Evolutionary conservation across 2,797 vertebrate species (phyloP), one percentile per base, ranked within the genome.

Genomic region (Buphagus erythrorhynchus): DNA sequence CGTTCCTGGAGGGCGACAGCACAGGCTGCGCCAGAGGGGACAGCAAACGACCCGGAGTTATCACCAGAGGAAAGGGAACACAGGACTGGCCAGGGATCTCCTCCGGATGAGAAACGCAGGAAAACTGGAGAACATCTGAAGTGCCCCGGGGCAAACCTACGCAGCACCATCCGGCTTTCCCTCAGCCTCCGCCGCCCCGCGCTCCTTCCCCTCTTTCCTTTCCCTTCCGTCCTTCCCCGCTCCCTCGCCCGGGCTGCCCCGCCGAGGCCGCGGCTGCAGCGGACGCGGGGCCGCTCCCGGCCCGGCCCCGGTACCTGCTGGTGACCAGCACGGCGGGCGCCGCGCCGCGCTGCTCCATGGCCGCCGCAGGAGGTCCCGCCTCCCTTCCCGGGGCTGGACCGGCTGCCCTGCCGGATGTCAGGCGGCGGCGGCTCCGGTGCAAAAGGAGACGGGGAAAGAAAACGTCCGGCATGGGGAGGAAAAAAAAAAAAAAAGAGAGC

Each of bases 291-390:
- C 38, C 40, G 40, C 40, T 40, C 40, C 40, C 40, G 40, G 45
- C 26, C 16, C 51, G n/a, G 1, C 2, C 33, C 20, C 45, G 35
- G 80, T 95, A 98, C 97, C 97, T 97, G 84, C 15, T 93, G 62
- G 97, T 97, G 81, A 90, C 83, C 58, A 97, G 87, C 76, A 59
- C 91, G 31, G 95, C 79, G 25, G 96, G 96, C 2, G 22, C 91
- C 38, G 93, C 1, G 71, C 89, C 9, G 16, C 71, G 95, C 65
- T 88, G 93, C 57, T 89, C 86, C 97, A 97, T 97, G 89, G 86
- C 86, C 55, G 81, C 38, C 2, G 51, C 14, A 51, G 38, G 5
- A 79, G 51, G 42, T 26, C 54, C 91, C 91, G 90, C 93, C 91
- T 67, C 45, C n/a, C 63, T 46, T 29, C 33, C 49, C 87, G 5